Evolutionary conservation across 2,113 vertebrate species (phyloP).

Genomic region (Tonatia bakeri): DNA sequence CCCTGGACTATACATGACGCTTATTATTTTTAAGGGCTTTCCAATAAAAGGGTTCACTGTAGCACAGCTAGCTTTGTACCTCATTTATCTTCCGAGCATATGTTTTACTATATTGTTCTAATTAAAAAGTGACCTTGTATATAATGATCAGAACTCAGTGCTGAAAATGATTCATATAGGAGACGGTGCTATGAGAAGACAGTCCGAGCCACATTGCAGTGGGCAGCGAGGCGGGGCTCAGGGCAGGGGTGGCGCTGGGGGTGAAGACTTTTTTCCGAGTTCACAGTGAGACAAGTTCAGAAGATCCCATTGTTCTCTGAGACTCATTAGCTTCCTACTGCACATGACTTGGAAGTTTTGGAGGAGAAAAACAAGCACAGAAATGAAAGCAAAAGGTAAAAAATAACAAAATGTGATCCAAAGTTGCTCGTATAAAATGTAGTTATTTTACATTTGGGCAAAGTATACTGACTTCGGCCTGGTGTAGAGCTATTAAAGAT

Average conservation of each 20-base stretch:
- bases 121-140: slow-evolving; percentile 82
- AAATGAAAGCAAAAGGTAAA: not conserved
- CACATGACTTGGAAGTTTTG: not conserved
- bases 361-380: not conserved
- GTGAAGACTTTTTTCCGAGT: slow-evolving; percentile 7
- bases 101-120: slow-evolving; percentile 77
- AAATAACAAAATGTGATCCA: not conserved
- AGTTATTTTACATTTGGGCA: not conserved
- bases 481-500: not conserved
- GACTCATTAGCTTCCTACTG: not conserved
- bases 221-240: not conserved
- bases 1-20: slow-evolving; percentile 79
- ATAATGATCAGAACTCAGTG: slow-evolving; percentile 70
- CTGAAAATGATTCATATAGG: slow-evolving; percentile 66
- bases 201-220: not conserved
- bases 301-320: not conserved
- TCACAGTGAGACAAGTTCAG: not conserved
- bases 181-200: slow-evolving; percentile 26
- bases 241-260: not conserved
- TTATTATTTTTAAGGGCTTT: slow-evolving; percentile 81
- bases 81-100: slow-evolving; percentile 75
- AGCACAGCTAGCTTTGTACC: slow-evolving; percentile 66
- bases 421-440: not conserved
- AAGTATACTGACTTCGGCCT: not conserved
- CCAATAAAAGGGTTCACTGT: slow-evolving; percentile 71